These are phyloP conservation scores for Leptestheria dahalacensis DNA, from an alignment of 1,140 invertebrate species.

Conservation along the genomic window DNA sequence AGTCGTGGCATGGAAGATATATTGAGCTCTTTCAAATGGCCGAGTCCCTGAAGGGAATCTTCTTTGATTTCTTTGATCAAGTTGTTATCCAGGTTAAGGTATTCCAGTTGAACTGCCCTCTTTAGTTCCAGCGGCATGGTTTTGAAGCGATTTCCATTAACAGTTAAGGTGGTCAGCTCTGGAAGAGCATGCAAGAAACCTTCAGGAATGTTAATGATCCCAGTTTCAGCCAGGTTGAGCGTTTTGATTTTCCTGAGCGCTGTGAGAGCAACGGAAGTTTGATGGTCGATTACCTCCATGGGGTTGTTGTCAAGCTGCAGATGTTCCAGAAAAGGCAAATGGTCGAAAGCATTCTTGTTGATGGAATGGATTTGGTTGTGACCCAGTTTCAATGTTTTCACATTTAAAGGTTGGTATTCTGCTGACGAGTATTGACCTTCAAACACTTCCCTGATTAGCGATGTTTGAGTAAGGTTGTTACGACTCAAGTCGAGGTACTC, in stretches of 20 bases:
- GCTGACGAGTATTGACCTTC: constrained; percentile 40
- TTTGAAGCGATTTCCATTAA: constrained; percentile 48
- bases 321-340: constrained; percentile 41
- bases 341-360: constrained; percentile 51
- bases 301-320: constrained; percentile 50
- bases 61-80: constrained; percentile 23
- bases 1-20: neutral
- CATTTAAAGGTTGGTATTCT: constrained; percentile 42
- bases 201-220: constrained; percentile 40
- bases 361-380: constrained; percentile 48
- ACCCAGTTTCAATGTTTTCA: constrained; percentile 44
- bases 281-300: constrained; percentile 39
- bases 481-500: constrained; percentile 46
- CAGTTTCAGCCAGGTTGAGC: constrained; percentile 48
- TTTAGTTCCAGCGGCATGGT: constrained; percentile 38
- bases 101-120: constrained; percentile 38
- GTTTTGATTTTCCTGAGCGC: constrained; percentile 43
- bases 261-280: constrained; percentile 43
- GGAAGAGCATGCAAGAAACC: constrained; percentile 46
- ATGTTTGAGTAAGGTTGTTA: constrained; percentile 41
- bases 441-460: constrained; percentile 39
- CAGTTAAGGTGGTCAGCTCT: constrained; percentile 42
- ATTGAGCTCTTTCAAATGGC: constrained; percentile 1
- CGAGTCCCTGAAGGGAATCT: constrained; percentile 4
- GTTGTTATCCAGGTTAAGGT: constrained; percentile 49